Evolutionary conservation across 2,888 invertebrate species (phyloP).

Genomic region (Melanargia galathea): DNA sequence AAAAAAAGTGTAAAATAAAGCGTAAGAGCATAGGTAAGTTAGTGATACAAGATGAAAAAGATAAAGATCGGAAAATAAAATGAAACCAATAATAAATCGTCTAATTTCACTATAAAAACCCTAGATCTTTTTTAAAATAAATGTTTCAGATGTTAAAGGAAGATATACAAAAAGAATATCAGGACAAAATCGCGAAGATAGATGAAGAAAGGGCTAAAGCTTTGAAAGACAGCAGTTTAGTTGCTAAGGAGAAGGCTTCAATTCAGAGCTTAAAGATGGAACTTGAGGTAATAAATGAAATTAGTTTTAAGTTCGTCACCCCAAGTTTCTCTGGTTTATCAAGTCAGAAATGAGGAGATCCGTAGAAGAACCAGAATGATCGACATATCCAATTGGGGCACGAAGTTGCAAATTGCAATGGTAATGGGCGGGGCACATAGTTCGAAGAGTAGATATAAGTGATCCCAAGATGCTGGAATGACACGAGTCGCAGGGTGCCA

Average conservation of each 20-base stretch:
- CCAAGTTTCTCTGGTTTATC: no score
- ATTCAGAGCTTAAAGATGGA: conserved; percentile 67
- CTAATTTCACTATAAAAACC: neutral
- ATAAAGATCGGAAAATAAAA: neutral
- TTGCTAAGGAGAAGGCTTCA: conserved; percentile 67
- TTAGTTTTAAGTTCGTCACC: no score
- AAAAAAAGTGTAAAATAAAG: no score
- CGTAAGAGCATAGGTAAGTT: no score
- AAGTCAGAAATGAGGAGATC: no score
- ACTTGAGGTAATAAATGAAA: conserved; percentile 60
- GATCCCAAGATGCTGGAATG: no score
- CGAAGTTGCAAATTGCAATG: no score
- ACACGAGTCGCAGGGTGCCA: no score
- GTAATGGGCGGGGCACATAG: no score
- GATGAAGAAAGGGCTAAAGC: conserved; percentile 67
- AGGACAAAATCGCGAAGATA: conserved; percentile 66
- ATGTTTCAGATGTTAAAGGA: conserved; percentile 62
- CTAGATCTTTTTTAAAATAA: neutral
- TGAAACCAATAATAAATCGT: neutral
- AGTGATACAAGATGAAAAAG: neutral
- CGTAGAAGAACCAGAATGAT: no score
- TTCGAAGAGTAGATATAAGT: no score
- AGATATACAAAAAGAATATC: conserved; percentile 70
- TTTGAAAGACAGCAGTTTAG: conserved; percentile 58
- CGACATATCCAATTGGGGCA: no score